These are phyloP conservation scores for Aplocera efformata DNA, from an alignment of 2,888 invertebrate species.

Conservation along the genomic window DNA sequence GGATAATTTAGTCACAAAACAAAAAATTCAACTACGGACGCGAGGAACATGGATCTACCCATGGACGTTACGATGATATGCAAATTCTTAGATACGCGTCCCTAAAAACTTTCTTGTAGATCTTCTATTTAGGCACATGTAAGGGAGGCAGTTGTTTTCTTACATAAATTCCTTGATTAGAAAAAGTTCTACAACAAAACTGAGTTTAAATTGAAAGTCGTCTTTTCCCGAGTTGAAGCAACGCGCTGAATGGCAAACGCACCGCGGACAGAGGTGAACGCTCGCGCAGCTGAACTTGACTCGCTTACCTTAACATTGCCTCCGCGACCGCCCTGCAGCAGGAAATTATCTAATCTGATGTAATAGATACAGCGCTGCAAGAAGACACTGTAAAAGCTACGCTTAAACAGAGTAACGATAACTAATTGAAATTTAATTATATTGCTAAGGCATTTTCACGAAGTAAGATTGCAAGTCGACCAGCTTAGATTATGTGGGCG, in stretches of 20 bases:
- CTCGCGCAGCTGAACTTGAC: constrained; percentile 63
- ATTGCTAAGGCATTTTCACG: not conserved
- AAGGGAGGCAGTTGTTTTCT: no score
- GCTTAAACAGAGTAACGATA: no score
- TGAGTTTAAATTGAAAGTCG: no score
- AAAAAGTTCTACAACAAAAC: no score
- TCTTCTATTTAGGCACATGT: no score
- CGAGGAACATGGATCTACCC: no score
- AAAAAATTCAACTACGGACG: no score
- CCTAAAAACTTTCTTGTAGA: no score
- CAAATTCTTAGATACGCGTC: no score
- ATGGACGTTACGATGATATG: no score
- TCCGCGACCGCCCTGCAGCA: constrained; percentile 26
- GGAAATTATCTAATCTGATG: constrained; percentile 37
- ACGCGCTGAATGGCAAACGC: constrained; percentile 35
- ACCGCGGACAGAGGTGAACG: constrained; percentile 66
- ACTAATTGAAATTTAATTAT: not conserved
- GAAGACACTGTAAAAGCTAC: not conserved
- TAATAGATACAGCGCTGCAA: constrained; percentile 9
- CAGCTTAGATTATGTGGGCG: constrained; percentile 24
- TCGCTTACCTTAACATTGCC: constrained; percentile 59
- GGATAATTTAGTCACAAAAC: no score
- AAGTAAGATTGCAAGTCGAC: constrained; percentile 14
- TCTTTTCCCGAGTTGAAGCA: constrained; percentile 17
- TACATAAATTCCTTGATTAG: no score